phyloP scores from a whole-genome alignment of 2,113 vertebrate genomes.

The Mesembrinibis cayennensis region DNA sequence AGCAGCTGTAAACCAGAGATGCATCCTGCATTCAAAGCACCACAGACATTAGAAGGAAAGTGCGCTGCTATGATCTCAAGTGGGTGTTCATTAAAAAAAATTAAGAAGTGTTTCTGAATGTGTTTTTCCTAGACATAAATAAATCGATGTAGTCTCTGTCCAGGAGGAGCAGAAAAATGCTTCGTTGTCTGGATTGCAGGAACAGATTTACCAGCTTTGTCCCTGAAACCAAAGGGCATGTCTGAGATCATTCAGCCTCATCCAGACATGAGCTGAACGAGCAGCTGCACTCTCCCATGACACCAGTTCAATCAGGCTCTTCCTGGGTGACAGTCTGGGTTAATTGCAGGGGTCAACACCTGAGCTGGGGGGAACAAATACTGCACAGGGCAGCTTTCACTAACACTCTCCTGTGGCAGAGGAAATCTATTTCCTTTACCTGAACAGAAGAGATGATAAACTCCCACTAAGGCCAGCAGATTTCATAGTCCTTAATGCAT shows the following conservation, averaged over 20 bases:
- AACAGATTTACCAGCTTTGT: not conserved
- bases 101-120: not conserved
- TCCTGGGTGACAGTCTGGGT: not conserved
- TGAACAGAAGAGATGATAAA: not conserved
- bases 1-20: not conserved
- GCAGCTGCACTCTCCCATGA: not conserved
- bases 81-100: not conserved
- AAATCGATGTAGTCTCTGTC: not conserved
- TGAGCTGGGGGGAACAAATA: not conserved
- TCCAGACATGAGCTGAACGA: not conserved
- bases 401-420: not conserved
- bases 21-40: not conserved
- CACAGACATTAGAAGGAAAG: not conserved
- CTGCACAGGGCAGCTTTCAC: not conserved
- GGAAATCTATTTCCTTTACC: not conserved
- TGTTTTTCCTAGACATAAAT: not conserved
- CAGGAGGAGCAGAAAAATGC: not conserved
- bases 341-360: slow-evolving; percentile 12
- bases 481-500: not conserved
- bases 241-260: not conserved
- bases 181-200: not conserved
- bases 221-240: not conserved
- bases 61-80: not conserved
- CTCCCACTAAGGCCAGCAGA: not conserved
- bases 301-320: not conserved